Evolutionary conservation across 2,888 invertebrate species (phyloP), one percentile per base, ranked within the genome.

Genomic region (Eupeodes latifasciatus): DNA sequence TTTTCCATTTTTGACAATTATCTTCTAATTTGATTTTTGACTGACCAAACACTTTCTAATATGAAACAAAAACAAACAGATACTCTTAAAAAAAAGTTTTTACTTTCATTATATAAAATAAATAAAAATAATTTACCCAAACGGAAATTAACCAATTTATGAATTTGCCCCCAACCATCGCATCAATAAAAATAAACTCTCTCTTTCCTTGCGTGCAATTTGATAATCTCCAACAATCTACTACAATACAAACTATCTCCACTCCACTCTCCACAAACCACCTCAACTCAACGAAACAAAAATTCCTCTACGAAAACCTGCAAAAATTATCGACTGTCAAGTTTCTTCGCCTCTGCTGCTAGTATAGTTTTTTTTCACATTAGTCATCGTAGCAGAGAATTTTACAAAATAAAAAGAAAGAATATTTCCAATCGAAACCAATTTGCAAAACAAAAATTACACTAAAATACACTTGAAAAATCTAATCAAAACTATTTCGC

Each of bases 291-390:
- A 87, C 87, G 87, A 87, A 81, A 34, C 47, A 6, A 71, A 55
- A 62, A 19, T 36, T 59, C 71, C 55, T 62, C 47, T 81, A 74
- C 40, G 79, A 85, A 85, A 44, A 55, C 71, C 71, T 71, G 71
- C 77, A 71, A 72, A 76, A 81, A 81, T 88, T 88, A 88, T 88
- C 88, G 88, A 88, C 88, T 88, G 88, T 88, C 88, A 88, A 85
- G 81, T 85, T 81, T 81, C 85, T 79, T 82, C 74, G 85, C 85
- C 80, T 72, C 72, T 72, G 85, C 72, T 72, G 75, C 79, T 89
- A 85, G 89, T 89, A 82, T 89, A 89, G 89, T 89, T 89, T 89
- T 87, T 55, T 89, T 89, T 85, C 89, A 89, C 89, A 89, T 89
- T 89, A 89, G 89, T 89, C 89, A 89, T 89, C 89, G 85, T 85